These are phyloP conservation scores for Ascaphus truei DNA, from an alignment of 2,113 vertebrate species.

Conservation along the genomic window DNA sequence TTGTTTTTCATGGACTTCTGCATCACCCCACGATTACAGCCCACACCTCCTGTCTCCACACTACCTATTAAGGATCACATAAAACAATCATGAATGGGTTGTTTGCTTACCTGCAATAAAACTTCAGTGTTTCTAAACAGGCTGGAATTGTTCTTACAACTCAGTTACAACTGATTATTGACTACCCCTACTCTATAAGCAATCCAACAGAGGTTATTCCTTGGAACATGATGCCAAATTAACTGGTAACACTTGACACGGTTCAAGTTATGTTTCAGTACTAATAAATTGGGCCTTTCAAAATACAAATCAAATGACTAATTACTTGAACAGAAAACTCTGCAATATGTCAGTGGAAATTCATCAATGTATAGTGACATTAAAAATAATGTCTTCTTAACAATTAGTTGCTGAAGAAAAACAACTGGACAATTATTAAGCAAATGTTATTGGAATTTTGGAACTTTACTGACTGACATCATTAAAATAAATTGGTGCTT, in stretches of 20 bases:
- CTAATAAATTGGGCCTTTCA: slow-evolving; percentile 1
- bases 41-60: too few relatives aligned
- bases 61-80: too few relatives aligned
- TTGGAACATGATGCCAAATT: slow-evolving; percentile 1
- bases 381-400: background rate
- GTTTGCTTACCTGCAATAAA: too few relatives aligned
- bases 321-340: slow-evolving; percentile 14
- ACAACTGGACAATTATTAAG: background rate
- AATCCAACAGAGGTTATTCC: background rate
- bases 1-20: too few relatives aligned
- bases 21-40: too few relatives aligned
- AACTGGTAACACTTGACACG: slow-evolving; percentile 6
- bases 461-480: slow-evolving; percentile 1
- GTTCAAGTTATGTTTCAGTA: background rate
- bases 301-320: slow-evolving; percentile 13
- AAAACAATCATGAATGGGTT: too few relatives aligned
- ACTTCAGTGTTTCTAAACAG: too few relatives aligned
- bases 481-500: background rate
- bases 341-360: slow-evolving; percentile 13
- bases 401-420: slow-evolving; percentile 5
- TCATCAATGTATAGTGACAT: too few relatives aligned
- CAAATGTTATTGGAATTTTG: background rate
- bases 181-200: background rate
- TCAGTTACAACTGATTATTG: background rate
- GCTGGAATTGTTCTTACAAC: background rate